These are phyloP conservation scores for Pseudolaguvia tuberculata DNA, from an alignment of 2,113 vertebrate genomes.

Conservation along the genomic window DNA sequence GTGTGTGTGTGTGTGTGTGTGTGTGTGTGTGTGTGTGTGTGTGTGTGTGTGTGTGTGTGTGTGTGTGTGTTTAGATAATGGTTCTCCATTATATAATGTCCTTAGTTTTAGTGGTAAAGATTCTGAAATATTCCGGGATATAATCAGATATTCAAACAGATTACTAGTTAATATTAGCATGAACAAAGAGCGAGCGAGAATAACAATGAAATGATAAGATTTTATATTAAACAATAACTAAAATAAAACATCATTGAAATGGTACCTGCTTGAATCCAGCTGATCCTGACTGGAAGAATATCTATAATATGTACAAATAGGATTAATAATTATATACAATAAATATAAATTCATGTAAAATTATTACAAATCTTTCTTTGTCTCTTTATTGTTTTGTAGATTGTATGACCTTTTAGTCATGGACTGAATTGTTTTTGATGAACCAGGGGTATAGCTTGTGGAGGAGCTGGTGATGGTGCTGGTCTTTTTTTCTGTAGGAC, in stretches of 20 bases:
- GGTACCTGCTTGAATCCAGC: conserved; percentile 53
- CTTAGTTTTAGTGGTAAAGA: too few relatives aligned
- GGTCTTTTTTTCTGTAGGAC: conserved; percentile 31
- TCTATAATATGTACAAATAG: conserved; percentile 50
- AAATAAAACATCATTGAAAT: not conserved
- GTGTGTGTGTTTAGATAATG: too few relatives aligned
- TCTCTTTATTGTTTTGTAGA: not conserved
- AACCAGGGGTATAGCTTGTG: not conserved
- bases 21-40: too few relatives aligned
- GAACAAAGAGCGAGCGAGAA: not conserved
- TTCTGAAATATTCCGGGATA: too few relatives aligned
- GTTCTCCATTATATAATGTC: too few relatives aligned
- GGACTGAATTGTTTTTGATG: conserved; percentile 44
- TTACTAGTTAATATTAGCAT: not conserved
- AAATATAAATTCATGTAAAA: conserved; percentile 4
- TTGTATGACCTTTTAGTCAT: conserved; percentile 60
- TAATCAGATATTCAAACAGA: not conserved
- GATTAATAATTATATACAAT: not conserved
- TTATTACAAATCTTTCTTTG: not conserved
- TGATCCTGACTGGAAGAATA: conserved; percentile 56
- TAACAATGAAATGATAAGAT: not conserved
- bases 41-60: too few relatives aligned
- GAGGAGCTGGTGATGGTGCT: conserved; percentile 37
- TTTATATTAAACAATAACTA: too few relatives aligned
- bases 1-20: too few relatives aligned